Conservation (phyloP, 2,888 invertebrate genomes). For the Mycalesis mineus region DNA sequence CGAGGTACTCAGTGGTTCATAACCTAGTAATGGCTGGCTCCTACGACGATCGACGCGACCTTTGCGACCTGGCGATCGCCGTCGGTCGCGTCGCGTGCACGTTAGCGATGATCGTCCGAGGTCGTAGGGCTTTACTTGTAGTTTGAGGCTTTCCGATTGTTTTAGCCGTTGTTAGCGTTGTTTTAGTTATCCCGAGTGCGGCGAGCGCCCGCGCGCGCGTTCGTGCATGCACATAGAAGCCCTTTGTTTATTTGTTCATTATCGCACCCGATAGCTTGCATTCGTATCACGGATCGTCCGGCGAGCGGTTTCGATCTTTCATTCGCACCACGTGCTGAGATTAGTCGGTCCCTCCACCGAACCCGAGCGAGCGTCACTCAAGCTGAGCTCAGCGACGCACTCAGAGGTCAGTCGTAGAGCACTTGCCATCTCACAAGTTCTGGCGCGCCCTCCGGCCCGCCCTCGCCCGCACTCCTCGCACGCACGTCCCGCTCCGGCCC, state of each 20-base stretch:
- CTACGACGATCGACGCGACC: slow-evolving; percentile 68
- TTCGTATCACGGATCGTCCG: slow-evolving; percentile 70
- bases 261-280: slow-evolving; percentile 76
- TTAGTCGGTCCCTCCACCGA: slow-evolving; percentile 52
- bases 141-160: slow-evolving; percentile 79
- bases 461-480: slow-evolving; percentile 26
- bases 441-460: slow-evolving; percentile 49
- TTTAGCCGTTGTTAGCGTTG: slow-evolving; percentile 79
- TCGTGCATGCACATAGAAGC: slow-evolving; percentile 76
- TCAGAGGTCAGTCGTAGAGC: slow-evolving; percentile 75
- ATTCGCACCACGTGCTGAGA: slow-evolving; percentile 59
- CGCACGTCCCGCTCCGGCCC: slow-evolving; percentile 38
- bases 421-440: slow-evolving; percentile 79
- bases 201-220: slow-evolving; percentile 72
- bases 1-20: slow-evolving; percentile 85
- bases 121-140: slow-evolving; percentile 79
- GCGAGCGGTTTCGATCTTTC: slow-evolving; percentile 67
- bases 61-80: slow-evolving; percentile 56
- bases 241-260: slow-evolving; percentile 76
- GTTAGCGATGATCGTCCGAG: slow-evolving; percentile 72
- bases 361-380: slow-evolving; percentile 60
- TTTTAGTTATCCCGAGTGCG: slow-evolving; percentile 76
- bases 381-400: slow-evolving; percentile 57
- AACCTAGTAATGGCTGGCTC: slow-evolving; percentile 74
- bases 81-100: slow-evolving; percentile 62